These are phyloP conservation scores for Aleiodes testaceus DNA, from an alignment of 2,888 invertebrate genomes.

Conservation along the genomic window DNA sequence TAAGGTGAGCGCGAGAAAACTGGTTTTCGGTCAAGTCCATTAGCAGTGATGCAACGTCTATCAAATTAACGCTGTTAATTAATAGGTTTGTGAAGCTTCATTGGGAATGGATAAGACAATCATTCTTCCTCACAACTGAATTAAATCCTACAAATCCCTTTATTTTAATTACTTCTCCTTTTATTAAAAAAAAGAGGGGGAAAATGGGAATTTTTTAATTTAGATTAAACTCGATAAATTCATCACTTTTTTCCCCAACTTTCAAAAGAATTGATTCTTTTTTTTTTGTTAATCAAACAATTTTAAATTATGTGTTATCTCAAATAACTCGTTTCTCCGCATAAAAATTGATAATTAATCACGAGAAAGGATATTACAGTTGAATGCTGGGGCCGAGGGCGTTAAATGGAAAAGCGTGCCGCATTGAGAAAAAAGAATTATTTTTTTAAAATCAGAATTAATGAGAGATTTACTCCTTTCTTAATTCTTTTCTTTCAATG, in stretches of 20 bases:
- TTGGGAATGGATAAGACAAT: slow-evolving; percentile 15
- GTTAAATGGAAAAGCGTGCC: slow-evolving; percentile 45
- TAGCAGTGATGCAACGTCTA: slow-evolving; percentile 47
- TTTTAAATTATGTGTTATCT: slow-evolving; percentile 27
- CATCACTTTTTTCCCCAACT: too few relatives aligned
- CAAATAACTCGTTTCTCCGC: slow-evolving; percentile 32
- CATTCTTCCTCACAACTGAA: background rate
- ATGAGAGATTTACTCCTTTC: slow-evolving; percentile 15
- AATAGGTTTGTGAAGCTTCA: slow-evolving; percentile 46
- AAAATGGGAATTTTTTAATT: too few relatives aligned
- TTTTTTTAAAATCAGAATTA: slow-evolving; percentile 23
- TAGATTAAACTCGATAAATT: too few relatives aligned
- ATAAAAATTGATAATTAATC: slow-evolving; percentile 46
- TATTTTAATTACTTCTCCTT: too few relatives aligned
- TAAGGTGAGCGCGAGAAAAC: slow-evolving; percentile 42
- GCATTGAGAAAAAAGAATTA: slow-evolving; percentile 37
- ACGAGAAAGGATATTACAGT: slow-evolving; percentile 38
- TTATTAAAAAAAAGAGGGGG: too few relatives aligned
- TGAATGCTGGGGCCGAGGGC: slow-evolving; percentile 37
- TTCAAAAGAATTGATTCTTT: slow-evolving; percentile 3
- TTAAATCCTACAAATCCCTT: background rate
- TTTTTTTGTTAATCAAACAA: slow-evolving; percentile 1
- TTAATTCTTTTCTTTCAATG: too few relatives aligned
- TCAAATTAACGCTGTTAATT: slow-evolving; percentile 54
- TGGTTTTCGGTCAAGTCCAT: slow-evolving; percentile 47